Evolutionary conservation across 2,888 invertebrate genomes (phyloP), one percentile per base, ranked within the genome.

Genomic region (Acronicta alni): DNA sequence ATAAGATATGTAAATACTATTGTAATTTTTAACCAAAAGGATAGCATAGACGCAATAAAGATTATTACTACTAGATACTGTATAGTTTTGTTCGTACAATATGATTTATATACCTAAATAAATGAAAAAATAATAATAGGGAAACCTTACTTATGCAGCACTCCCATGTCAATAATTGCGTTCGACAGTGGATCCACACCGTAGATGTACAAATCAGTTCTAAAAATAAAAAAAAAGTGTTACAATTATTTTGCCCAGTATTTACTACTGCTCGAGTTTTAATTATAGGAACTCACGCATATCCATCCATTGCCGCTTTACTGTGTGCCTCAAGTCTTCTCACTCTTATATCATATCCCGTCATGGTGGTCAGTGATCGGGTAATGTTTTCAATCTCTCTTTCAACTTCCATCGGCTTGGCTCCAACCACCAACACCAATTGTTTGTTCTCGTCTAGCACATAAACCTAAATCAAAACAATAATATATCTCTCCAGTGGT

Each of bases 191-290:
- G 97, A 90, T 98, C 97, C 17, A 98, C 96, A 2, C 97, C 98
- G 82, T 98, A 98, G 59, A 98, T 95, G 79, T 97, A 98, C 91
- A 98, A 95, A 79, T 98, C 97, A 20, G 98, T 98, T 49, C 98
- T 97, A 92, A 69, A 95, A 95, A 62, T 56, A 69, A 67, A 67
- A 52, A 35, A 0, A n/a, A 6, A 35, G n/a, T 35, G 14, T n/a
- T 35, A 35, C 35, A 7, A n/a, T 35, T n/a, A n/a, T n/a, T 30
- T 30, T 3, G 12, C n/a, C 5, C 6, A n/a, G 6, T n/a, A n/a
- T n/a, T 35, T 1, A 6, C 35, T 35, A 35, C 5, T 35, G n/a
- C n/a, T 35, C n/a, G 7, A 35, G 35, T 35, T 35, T 35, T 35
- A 35, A 2, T 12, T 2, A 35, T 37, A 4, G 6, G 14, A 56